Base-by-base conservation (phyloP, 1,140 invertebrate genomes). In the Trichomalopsis sarcophagae region DNA sequence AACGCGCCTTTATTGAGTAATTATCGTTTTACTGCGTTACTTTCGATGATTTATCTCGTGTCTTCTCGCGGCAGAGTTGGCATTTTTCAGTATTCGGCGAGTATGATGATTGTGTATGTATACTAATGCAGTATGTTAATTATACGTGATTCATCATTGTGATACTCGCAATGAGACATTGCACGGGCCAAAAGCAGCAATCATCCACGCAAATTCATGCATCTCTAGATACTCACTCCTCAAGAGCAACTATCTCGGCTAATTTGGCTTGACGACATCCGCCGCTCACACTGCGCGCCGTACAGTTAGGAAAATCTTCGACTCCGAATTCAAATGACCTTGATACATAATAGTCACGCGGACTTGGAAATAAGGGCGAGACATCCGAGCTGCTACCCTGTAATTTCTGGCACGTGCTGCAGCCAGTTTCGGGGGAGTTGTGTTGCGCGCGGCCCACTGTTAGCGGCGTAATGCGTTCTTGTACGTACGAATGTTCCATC, bases 361-460 rank as follows among this genome's bases (percentile, higher is more conserved):
- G 88, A 90, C 87, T 89, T 87, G 77, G 77, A 84, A 87, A 86
- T 68, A 76, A 78, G 80, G 80, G 80, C 68, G 75, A 62, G 55
- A 79, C 55, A 81, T 23, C 4, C 78, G 30, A 68, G 36, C n/a
- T 76, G 10, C 17, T 78, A 92, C 90, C 90, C 91, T 93, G 88
- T 93, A 92, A 93, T 93, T 91, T 92, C 85, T 88, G 90, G 84
- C 91, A 92, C 91, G 92, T 92, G 92, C 90, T 86, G 92, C 90
- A 84, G 55, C 5, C 21, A 62, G 55, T 62, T 62, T 62, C 21
- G 17, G 21, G 55, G 55, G 55, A 62, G 21, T n/a, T 21, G 55
- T 44, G 40, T 21, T 27, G 27, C 55, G 77, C 1, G 11, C 2
- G 27, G 2, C 10, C 40, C 44, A 55, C 21, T 27, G 27, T 27